Percentiles rank a stretch among this genome's conserved stretches.
These are phyloP conservation scores for Pseudachorutes palmiensis DNA, from an alignment of 1,140 invertebrate genomes.

Conservation along the genomic window DNA sequence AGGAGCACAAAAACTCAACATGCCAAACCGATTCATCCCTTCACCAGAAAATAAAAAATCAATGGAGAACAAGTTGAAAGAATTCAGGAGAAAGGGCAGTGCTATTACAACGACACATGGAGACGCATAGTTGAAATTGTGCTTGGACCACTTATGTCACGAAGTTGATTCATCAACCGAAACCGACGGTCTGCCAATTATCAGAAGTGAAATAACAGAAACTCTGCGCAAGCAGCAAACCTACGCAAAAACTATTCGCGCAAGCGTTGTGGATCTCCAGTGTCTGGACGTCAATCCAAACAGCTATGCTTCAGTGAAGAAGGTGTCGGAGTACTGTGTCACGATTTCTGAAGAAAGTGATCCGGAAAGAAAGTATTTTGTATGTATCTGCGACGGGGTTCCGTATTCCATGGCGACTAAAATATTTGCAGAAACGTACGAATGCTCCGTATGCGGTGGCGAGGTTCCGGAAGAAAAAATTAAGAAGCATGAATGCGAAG, in stretches of 20 bases:
- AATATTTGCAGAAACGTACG: too few relatives aligned
- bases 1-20: background rate
- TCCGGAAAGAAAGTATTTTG: background rate
- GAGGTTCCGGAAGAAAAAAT: background rate
- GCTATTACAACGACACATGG: background rate
- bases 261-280: too few relatives aligned
- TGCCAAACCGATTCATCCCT: background rate
- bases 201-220: background rate
- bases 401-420: background rate
- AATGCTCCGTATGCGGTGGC: too few relatives aligned
- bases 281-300: background rate
- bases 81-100: background rate
- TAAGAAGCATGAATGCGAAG: too few relatives aligned
- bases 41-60: background rate
- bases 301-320: background rate
- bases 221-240: background rate
- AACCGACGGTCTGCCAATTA: background rate
- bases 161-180: background rate
- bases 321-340: background rate
- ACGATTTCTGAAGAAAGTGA: background rate
- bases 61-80: background rate
- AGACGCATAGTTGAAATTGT: background rate
- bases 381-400: background rate
- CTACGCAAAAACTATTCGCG: background rate
- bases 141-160: background rate